Evolutionary conservation across 2,888 invertebrate genomes (phyloP).

Genomic region (Lepidocyrtoides sp.): DNA sequence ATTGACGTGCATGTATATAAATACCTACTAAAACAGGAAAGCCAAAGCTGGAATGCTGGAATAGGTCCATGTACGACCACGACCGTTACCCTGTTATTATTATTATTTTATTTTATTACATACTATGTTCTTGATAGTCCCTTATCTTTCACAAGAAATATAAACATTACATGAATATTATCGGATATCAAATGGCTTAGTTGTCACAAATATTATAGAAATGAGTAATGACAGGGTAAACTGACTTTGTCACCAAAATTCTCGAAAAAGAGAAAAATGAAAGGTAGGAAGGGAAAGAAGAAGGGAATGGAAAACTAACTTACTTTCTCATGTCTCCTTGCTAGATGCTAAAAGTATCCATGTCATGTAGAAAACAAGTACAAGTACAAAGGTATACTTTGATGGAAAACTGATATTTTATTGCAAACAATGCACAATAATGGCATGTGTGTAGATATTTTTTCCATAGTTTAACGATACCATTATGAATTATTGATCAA

Average conservation of each 20-base stretch:
- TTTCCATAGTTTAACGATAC: slow-evolving; percentile 54
- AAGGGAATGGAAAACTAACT: neutral
- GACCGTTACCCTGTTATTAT: neutral
- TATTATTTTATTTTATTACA: neutral
- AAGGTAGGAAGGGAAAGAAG: neutral
- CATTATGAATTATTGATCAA: slow-evolving; percentile 73
- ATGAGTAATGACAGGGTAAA: slow-evolving; percentile 68
- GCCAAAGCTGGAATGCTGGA: too few species aligned
- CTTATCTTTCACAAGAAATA: neutral
- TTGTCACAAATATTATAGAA: slow-evolving; percentile 1
- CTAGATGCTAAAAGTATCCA: too few species aligned
- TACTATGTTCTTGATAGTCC: neutral
- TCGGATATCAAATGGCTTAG: slow-evolving; percentile 40
- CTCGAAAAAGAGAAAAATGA: slow-evolving; percentile 42
- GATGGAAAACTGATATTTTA: neutral
- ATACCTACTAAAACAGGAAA: neutral
- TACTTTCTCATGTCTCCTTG: too few species aligned
- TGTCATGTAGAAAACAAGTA: too few species aligned
- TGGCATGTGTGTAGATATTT: neutral
- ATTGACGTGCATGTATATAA: neutral
- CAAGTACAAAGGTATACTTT: neutral
- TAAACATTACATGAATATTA: neutral
- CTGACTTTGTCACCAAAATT: slow-evolving; percentile 70
- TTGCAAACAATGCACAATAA: neutral
- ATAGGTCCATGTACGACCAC: neutral